These are phyloP conservation scores for Hydrophis major DNA, from an alignment of 2,797 vertebrate genomes.

Conservation along the genomic window DNA sequence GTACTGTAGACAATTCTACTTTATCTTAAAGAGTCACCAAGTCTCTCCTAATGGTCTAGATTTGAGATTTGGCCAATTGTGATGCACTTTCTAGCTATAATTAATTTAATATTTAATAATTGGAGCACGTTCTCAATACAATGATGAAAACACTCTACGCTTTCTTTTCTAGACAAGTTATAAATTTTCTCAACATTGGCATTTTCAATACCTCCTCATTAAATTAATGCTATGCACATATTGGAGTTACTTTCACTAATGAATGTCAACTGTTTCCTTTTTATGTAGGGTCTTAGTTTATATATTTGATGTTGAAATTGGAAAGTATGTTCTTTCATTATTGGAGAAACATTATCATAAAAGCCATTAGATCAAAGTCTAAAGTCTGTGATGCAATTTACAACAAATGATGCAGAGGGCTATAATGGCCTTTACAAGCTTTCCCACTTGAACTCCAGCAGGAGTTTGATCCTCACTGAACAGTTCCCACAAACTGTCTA, in stretches of 20 bases:
- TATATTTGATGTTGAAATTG: neutral
- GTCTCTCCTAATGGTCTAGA: neutral
- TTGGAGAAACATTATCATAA: neutral
- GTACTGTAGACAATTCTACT: neutral
- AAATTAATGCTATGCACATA: neutral
- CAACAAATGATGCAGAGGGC: neutral
- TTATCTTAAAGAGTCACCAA: neutral
- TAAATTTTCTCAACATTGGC: neutral
- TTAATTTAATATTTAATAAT: neutral
- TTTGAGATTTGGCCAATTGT: neutral
- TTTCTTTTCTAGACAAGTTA: neutral
- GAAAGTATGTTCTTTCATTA: neutral
- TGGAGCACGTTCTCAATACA: neutral
- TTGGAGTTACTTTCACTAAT: neutral
- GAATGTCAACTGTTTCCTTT: neutral
- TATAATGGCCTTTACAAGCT: neutral
- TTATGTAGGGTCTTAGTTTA: neutral
- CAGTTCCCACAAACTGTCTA: too few species aligned
- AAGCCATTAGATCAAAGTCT: neutral
- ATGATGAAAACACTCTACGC: neutral
- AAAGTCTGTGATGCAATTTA: neutral
- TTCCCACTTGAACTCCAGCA: neutral
- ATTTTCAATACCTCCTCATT: neutral
- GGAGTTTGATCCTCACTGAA: too few species aligned
- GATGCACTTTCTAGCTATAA: neutral